Evolutionary conservation across 2,888 invertebrate species (phyloP).

Genomic region (Allygus modestus): DNA sequence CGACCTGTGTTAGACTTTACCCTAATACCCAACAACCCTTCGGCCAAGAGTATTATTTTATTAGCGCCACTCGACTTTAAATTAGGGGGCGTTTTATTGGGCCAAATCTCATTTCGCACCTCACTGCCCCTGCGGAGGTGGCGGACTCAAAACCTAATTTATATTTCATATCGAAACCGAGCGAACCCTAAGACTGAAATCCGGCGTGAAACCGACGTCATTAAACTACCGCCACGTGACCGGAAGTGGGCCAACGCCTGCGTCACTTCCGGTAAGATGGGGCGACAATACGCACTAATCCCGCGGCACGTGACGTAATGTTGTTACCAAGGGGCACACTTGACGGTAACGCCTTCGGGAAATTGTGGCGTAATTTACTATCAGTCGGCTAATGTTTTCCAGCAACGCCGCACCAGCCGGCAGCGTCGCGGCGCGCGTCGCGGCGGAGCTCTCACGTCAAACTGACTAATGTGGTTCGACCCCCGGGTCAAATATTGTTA

Average conservation of each 20-base stretch:
- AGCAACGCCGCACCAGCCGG: background rate
- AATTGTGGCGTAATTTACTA: constrained; percentile 15
- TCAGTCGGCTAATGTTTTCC: constrained; percentile 25
- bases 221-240: constrained; percentile 60
- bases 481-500: constrained; percentile 33
- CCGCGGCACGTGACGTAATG: constrained; percentile 58
- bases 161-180: constrained; percentile 57
- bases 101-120: constrained; percentile 54
- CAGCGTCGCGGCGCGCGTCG: background rate
- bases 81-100: constrained; percentile 52
- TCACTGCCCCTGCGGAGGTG: constrained; percentile 1
- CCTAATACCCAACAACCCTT: no score
- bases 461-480: constrained; percentile 15
- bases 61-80: constrained; percentile 48
- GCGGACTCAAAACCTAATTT: constrained; percentile 22
- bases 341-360: constrained; percentile 31
- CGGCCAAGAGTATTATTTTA: constrained; percentile 30
- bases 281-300: constrained; percentile 36
- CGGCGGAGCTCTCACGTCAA: background rate
- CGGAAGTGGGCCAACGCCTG: constrained; percentile 62
- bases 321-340: constrained; percentile 50
- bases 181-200: constrained; percentile 63
- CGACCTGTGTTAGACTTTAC: no score
- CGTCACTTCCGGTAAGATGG: constrained; percentile 64
- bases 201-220: constrained; percentile 64